A percentile compares a stretch with the other conserved stretches of the same genome.
phyloP scores from a whole-genome alignment of 2,888 invertebrate species.

The Malthinus seriepunctatus region DNA sequence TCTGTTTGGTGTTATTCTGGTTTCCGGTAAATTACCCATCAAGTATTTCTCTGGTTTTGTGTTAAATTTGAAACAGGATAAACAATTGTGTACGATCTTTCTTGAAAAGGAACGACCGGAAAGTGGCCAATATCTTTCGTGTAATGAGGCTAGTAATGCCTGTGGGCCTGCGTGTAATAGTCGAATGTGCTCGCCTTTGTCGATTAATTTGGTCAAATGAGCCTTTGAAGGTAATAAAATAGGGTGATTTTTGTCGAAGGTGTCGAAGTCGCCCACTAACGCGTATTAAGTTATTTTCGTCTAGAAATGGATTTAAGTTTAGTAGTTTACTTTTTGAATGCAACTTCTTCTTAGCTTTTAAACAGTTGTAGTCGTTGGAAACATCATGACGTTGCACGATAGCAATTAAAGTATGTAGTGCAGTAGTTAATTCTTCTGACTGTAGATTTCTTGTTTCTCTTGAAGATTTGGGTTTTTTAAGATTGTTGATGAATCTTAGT shows the following conservation, averaged over 20 bases:
- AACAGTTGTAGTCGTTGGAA: too few relatives aligned
- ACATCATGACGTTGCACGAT: too few relatives aligned
- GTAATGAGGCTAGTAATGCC: conserved; percentile 14
- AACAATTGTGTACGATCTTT: conserved; percentile 14
- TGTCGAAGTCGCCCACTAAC: too few relatives aligned
- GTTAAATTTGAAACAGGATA: conserved; percentile 17
- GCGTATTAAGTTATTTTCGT: too few relatives aligned
- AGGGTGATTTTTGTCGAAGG: too few relatives aligned
- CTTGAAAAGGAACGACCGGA: conserved; percentile 11
- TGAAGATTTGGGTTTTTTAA: too few relatives aligned
- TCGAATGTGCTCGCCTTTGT: conserved; percentile 14
- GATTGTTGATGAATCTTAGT: too few relatives aligned
- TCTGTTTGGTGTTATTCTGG: conserved; percentile 30
- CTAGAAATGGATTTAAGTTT: background rate
- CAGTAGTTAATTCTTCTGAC: too few relatives aligned
- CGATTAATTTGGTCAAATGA: background rate
- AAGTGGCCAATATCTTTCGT: conserved; percentile 18
- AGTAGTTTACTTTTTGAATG: background rate
- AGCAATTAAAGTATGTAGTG: too few relatives aligned
- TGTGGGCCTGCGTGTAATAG: conserved; percentile 24
- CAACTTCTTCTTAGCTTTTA: too few relatives aligned
- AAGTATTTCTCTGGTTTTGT: conserved; percentile 3
- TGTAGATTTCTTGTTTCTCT: too few relatives aligned
- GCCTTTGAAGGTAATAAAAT: too few relatives aligned
- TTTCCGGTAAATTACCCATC: conserved; percentile 40